phyloP scores from a whole-genome alignment of 2,888 invertebrate genomes.

The Eulithis prunata region DNA sequence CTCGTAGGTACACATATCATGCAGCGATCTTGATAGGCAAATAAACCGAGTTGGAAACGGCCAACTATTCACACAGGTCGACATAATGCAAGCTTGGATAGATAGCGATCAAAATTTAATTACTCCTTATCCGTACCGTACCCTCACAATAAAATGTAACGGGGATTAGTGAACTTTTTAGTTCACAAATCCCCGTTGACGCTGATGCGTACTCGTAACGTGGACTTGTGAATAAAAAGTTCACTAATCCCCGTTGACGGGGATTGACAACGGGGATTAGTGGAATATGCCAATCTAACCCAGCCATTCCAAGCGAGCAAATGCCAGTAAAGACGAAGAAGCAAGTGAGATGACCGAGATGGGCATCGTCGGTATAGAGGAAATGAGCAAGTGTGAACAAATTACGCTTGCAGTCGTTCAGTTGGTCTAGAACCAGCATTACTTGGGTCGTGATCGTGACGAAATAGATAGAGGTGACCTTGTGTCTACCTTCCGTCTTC shows the following conservation, averaged over 20 bases:
- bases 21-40: slow-evolving; percentile 45
- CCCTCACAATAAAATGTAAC: slow-evolving; percentile 44
- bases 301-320: slow-evolving; percentile 27
- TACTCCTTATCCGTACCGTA: slow-evolving; percentile 48
- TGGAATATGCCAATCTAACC: too few species aligned
- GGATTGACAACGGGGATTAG: too few species aligned
- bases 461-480: slow-evolving; percentile 51
- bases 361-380: background rate
- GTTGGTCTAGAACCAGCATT: slow-evolving; percentile 38
- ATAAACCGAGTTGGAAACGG: slow-evolving; percentile 45
- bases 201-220: too few species aligned
- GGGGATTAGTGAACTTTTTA: too few species aligned
- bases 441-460: slow-evolving; percentile 62
- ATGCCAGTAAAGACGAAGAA: background rate
- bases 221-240: too few species aligned
- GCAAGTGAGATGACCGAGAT: background rate
- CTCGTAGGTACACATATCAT: slow-evolving; percentile 42
- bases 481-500: slow-evolving; percentile 52
- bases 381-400: background rate
- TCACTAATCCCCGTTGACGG: too few species aligned
- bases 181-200: too few species aligned
- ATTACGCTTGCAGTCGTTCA: background rate
- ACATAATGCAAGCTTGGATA: slow-evolving; percentile 44
- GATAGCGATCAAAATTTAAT: slow-evolving; percentile 64
- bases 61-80: slow-evolving; percentile 45